phyloP scores from a whole-genome alignment of 2,888 invertebrate species.

The Drosophila kokeensis region DNA sequence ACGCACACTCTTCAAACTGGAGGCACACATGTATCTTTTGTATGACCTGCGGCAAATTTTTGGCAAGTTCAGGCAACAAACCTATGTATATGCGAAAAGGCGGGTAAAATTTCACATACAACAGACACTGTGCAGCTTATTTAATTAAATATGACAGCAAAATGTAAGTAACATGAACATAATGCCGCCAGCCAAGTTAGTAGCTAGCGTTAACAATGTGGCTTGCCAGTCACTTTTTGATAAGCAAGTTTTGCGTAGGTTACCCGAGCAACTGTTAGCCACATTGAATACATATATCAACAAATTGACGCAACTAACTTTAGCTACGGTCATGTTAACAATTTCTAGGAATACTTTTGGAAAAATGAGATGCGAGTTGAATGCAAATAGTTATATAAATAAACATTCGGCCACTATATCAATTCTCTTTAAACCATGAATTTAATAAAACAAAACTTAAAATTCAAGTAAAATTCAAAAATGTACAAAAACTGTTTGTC shows the following conservation, averaged over 20 bases:
- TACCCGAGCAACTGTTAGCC: not conserved
- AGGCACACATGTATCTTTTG: slow-evolving; percentile 31
- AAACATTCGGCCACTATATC: not conserved
- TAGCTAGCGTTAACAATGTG: slow-evolving; percentile 69
- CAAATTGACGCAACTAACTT: slow-evolving; percentile 1
- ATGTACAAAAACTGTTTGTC: not conserved
- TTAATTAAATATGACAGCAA: slow-evolving; percentile 66
- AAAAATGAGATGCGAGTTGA: not conserved
- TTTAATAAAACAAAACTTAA: not conserved
- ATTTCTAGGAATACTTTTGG: accelerated
- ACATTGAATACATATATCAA: not conserved
- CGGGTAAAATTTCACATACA: slow-evolving; percentile 15
- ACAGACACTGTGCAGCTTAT: slow-evolving; percentile 42
- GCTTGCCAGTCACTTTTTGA: slow-evolving; percentile 28
- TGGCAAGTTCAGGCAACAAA: slow-evolving; percentile 54
- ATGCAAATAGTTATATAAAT: not conserved
- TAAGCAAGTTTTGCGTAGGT: not conserved
- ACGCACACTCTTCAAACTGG: slow-evolving; percentile 6
- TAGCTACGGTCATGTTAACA: not conserved
- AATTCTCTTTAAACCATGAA: not conserved
- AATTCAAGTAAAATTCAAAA: not conserved
- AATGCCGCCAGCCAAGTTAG: slow-evolving; percentile 47
- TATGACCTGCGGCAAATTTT: slow-evolving; percentile 55
- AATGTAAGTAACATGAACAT: slow-evolving; percentile 50
- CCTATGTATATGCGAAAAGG: slow-evolving; percentile 5